Evolutionary conservation across 2,888 invertebrate species (phyloP), one percentile per base, ranked within the genome.

Genomic region (Sarcophaga subvicina): DNA sequence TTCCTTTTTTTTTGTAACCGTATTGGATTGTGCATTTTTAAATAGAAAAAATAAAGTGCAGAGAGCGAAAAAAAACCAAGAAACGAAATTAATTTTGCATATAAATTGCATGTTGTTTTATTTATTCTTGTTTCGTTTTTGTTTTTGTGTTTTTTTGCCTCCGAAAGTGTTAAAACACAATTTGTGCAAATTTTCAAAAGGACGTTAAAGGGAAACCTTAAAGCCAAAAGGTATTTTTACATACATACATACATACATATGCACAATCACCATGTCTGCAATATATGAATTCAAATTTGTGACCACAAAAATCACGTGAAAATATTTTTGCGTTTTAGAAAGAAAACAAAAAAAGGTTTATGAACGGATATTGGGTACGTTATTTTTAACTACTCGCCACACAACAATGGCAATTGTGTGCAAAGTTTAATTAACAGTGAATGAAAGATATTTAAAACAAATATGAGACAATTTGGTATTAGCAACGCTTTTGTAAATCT

Each of bases 61-160:
- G 54, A 49, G 14, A 54, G 37, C 17, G 70, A 49, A 63, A 69
- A 70, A 63, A 59, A 27, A 60, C 62, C 22, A 82, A 75, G 67
- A 59, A 25, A 22, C n/a, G 49, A 78, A 79, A 76, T 76, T 76
- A 76, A 80, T 71, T 86, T 86, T 86, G 79, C 82, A 83, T 72
- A 76, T 76, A 80, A 86, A 83, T 86, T 82, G 82, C 82, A 85
- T 79, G 66, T 3, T 22, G 54, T 54, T 54, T 54, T 54, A 54
- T 54, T 54, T 54, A 54, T 54, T 54, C 4, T 54, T 60, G 63
- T 25, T 66, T 66, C 25, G 64, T 47, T 49, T 60, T 47, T 37
- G 37, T 37, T 37, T 37, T 8, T 10, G 8, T 37, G 8, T 8
- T 37, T 64, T 64, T 45, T 47, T 47, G 49, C 47, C 22, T 54